Evolutionary conservation across 2,113 vertebrate genomes (phyloP).

Genomic region (Pedetes capensis): DNA sequence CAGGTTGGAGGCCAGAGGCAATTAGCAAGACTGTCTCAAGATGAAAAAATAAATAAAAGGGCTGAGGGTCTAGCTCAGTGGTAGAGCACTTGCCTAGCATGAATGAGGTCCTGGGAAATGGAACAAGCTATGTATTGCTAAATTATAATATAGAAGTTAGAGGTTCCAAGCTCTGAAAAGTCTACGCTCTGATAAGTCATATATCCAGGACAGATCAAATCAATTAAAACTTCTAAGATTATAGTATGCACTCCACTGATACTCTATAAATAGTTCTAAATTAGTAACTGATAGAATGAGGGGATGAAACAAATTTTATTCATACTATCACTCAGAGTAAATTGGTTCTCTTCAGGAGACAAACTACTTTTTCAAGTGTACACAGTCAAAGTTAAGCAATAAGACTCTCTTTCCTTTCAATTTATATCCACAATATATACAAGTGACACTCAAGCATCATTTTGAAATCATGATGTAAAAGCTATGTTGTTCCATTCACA

Average conservation of each 20-base stretch:
- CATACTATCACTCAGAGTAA: not conserved
- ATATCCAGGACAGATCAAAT: conserved; percentile 35
- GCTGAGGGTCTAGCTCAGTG: too few relatives aligned
- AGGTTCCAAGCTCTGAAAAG: not conserved
- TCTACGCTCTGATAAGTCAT: not conserved
- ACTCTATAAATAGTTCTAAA: conserved; percentile 44
- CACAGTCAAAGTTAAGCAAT: not conserved
- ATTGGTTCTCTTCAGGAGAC: conserved; percentile 21
- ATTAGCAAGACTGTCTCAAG: too few relatives aligned
- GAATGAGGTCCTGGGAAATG: too few relatives aligned
- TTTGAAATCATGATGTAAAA: conserved; percentile 22
- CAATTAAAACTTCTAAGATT: conserved; percentile 57
- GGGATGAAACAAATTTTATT: conserved; percentile 25
- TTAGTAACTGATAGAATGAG: conserved; percentile 33
- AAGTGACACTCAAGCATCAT: not conserved
- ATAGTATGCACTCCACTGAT: not conserved
- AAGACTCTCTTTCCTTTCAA: not conserved
- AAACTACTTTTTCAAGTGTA: not conserved
- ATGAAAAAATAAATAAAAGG: too few relatives aligned
- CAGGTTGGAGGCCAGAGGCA: too few relatives aligned
- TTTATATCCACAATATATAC: not conserved
- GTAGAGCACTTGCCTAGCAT: too few relatives aligned
- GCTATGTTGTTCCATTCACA: not conserved
- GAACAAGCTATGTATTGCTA: not conserved
- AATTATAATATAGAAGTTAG: not conserved